These are phyloP conservation scores for Hofmannophila pseudospretella DNA, from an alignment of 2,888 invertebrate species.

Conservation along the genomic window DNA sequence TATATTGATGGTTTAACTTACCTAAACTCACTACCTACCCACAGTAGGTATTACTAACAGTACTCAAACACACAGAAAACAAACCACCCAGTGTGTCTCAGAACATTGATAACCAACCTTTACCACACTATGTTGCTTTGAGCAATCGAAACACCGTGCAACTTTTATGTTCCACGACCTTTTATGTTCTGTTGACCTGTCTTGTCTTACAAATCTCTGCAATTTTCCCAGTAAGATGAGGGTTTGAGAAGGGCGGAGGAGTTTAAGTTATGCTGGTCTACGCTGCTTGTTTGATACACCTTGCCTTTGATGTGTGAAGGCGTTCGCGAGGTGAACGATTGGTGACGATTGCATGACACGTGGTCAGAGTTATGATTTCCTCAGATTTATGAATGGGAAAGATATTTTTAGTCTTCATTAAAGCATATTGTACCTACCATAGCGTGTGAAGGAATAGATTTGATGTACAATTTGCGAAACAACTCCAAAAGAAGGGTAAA, in stretches of 20 bases:
- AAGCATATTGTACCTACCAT: too few species aligned
- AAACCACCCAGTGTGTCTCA: too few species aligned
- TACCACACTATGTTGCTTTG: slow-evolving; percentile 42
- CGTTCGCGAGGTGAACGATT: slow-evolving; percentile 6
- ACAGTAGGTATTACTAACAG: too few species aligned
- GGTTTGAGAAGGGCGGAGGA: background rate
- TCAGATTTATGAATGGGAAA: background rate
- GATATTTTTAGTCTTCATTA: too few species aligned
- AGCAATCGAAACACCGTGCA: slow-evolving; percentile 19
- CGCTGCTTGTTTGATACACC: slow-evolving; percentile 14
- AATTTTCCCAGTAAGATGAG: background rate
- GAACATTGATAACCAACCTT: too few species aligned
- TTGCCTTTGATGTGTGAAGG: slow-evolving; percentile 14
- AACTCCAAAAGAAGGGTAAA: too few species aligned
- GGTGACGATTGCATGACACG: slow-evolving; percentile 10
- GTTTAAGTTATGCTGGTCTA: slow-evolving; percentile 11
- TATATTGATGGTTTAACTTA: too few species aligned
- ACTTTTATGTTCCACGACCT: slow-evolving; percentile 26
- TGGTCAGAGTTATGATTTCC: slow-evolving; percentile 2
- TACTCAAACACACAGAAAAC: too few species aligned
- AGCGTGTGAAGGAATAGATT: too few species aligned
- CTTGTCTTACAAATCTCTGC: slow-evolving; percentile 7
- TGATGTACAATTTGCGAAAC: too few species aligned
- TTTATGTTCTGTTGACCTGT: slow-evolving; percentile 17
- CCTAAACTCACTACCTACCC: too few species aligned